Base-by-base conservation (phyloP, 2,888 invertebrate genomes). In the Bugula neritina region DNA sequence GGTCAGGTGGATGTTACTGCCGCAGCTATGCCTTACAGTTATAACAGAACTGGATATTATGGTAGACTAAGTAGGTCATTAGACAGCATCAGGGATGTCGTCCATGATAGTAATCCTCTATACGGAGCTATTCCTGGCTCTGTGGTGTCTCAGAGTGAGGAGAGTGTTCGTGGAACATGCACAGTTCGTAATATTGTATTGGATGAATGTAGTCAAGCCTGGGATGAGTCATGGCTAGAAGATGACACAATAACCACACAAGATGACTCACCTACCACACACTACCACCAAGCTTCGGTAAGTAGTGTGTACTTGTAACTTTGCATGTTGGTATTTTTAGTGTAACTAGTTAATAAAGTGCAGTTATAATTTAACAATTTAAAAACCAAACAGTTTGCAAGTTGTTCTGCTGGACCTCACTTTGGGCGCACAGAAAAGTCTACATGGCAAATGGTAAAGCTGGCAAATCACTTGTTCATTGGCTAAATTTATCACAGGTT, bases 171-270 rank as follows among this genome's bases (percentile, higher is more conserved):
- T 34, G 63, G 27, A 31, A 31, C 63, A 31, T 31, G 63, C 31
- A 63, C 63, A 34, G 34, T 63, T 10, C 63, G 63, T 63, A 63
- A 63, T 31, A 63, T 63, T 13, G n/a, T 25, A 13, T 25, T 63
- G 31, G 63, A 63, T 63, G 63, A 63, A n/a, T 27, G 31, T 27
- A 63, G 63, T n/a, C 63, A 63, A 5, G 63, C 63, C 3, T 63
- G 63, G 63, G 27, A 21, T 2, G 63, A 63, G 17, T 5, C 10
- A 3, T 31, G 10, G 5, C 31, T 29, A 3, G 63, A 63, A 34
- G 31, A 63, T 63, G 34, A 25, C 2, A 21, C 57, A 57, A n/a
- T 5, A n/a, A 5, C 25, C n/a, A 17, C 57, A 13, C n/a, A 57
- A n/a, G 57, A 57, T 21, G 57, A 57, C 17, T 17, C 13, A 5